Conservation (phyloP, 2,797 vertebrate genomes). For the Acomys russatus region DNA sequence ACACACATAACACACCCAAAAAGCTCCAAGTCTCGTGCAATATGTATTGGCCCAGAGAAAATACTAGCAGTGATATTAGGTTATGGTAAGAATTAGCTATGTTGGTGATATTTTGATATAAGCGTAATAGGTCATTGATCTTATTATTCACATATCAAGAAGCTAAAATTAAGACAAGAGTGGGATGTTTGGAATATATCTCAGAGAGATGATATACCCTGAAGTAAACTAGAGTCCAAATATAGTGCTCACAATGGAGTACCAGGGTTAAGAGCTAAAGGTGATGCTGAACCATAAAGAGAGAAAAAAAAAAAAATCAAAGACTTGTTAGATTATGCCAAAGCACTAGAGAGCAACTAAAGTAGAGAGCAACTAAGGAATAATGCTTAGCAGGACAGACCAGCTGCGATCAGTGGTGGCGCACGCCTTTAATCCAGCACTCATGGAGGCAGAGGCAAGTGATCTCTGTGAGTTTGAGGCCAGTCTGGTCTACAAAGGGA, state of each 20-base stretch:
- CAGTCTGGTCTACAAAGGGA: no score
- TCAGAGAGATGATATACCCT: background rate
- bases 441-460: no score
- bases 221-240: background rate
- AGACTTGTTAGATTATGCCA: background rate
- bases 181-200: background rate
- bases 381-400: background rate
- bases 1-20: constrained; percentile 3
- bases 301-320: background rate
- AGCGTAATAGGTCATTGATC: background rate
- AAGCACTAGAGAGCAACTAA: constrained; percentile 10
- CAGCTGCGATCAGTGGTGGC: no score
- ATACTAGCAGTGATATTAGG: background rate
- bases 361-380: background rate
- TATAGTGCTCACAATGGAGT: background rate
- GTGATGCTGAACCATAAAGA: background rate
- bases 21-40: constrained; percentile 24
- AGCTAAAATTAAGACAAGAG: background rate
- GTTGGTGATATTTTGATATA: background rate
- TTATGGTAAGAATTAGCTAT: constrained; percentile 15
- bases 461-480: no score
- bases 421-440: no score
- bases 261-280: background rate
- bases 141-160: background rate
- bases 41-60: background rate